Evolutionary conservation across 2,113 vertebrate species (phyloP).

Genomic region (Grus americana): DNA sequence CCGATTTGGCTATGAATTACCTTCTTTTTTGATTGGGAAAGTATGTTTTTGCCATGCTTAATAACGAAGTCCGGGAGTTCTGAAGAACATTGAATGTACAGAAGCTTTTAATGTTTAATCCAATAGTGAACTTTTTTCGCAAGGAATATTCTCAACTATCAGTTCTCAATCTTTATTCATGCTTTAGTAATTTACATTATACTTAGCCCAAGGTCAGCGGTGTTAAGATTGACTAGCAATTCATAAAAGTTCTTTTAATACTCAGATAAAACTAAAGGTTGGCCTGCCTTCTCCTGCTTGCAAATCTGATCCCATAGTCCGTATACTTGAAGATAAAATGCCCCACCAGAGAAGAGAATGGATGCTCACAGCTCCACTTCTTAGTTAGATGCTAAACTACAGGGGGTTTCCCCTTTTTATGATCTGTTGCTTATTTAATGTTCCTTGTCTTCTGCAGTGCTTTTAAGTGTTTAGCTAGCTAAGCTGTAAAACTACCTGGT

Average conservation of each 20-base stretch:
- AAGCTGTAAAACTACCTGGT: background rate
- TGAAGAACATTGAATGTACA: background rate
- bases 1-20: background rate
- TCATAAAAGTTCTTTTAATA: background rate
- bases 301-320: background rate
- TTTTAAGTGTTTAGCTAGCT: background rate
- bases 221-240: background rate
- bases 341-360: background rate
- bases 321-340: background rate
- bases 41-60: background rate
- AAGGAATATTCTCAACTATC: background rate
- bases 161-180: background rate
- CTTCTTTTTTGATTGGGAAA: background rate
- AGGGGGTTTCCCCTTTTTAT: background rate
- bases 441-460: background rate
- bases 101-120: background rate
- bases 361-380: background rate
- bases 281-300: background rate
- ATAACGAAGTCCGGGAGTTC: background rate
- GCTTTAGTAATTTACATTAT: background rate
- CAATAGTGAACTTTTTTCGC: background rate
- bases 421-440: background rate
- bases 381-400: background rate
- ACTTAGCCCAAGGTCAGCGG: background rate
- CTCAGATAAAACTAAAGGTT: background rate